Evolutionary conservation across 2,113 vertebrate species (phyloP).

Genomic region (Hydrochoerus hydrochaeris): DNA sequence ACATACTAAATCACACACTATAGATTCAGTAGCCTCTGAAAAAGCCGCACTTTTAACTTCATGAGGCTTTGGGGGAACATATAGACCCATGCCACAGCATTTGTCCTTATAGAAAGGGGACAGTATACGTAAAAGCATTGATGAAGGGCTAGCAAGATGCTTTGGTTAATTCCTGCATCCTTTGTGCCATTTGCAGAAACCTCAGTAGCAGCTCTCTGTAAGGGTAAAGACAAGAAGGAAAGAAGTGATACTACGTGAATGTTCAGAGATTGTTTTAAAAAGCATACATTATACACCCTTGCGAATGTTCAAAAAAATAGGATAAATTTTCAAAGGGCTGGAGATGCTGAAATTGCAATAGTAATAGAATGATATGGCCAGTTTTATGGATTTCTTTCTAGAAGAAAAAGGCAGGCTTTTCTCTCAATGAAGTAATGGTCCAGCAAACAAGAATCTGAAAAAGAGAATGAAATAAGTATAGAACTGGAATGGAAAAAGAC

Average conservation of each 20-base stretch:
- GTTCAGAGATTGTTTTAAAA: not conserved
- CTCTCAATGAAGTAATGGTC: not conserved
- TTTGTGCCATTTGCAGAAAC: not conserved
- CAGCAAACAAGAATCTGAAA: not conserved
- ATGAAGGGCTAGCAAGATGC: rapidly evolving
- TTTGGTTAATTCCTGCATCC: not conserved
- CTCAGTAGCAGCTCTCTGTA: not conserved
- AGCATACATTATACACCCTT: not conserved
- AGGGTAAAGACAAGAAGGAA: not conserved
- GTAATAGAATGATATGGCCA: not conserved
- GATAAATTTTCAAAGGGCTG: not conserved
- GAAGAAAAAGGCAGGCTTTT: not conserved
- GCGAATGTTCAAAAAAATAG: not conserved
- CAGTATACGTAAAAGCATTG: rapidly evolving
- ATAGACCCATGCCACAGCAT: not conserved
- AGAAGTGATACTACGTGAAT: not conserved
- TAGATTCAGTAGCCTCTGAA: not conserved
- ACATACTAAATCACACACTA: not conserved
- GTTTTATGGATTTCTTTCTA: not conserved
- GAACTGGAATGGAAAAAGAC: not conserved
- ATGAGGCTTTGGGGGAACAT: not conserved
- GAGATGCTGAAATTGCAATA: not conserved
- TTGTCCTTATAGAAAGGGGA: not conserved
- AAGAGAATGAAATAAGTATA: not conserved
- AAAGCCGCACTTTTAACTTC: not conserved